Percentiles rank a stretch among this genome's conserved stretches.
Conservation (phyloP, 2,113 vertebrate genomes). For the Crotalus helleri region DNA sequence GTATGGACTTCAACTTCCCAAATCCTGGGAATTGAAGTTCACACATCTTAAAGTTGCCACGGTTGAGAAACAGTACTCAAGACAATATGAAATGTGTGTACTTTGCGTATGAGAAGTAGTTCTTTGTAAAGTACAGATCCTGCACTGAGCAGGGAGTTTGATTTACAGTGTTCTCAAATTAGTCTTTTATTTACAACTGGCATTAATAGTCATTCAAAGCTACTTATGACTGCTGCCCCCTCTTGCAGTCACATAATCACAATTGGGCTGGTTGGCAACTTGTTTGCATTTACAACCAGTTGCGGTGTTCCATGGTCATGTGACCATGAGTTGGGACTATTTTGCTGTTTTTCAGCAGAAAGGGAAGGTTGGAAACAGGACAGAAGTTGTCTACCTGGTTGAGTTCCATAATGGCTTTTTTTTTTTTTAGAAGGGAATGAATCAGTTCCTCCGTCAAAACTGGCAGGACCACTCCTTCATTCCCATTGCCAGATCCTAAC, state of each 20-base stretch:
- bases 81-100: background rate
- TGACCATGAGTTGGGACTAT: background rate
- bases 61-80: background rate
- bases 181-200: background rate
- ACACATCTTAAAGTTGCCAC: background rate
- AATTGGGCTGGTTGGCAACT: background rate
- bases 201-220: background rate
- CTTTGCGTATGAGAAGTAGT: background rate
- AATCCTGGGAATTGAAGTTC: background rate
- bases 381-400: background rate
- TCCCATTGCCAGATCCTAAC: background rate
- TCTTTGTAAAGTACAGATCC: background rate
- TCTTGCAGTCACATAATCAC: background rate
- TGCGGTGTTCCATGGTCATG: background rate
- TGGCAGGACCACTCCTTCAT: background rate
- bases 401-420: background rate
- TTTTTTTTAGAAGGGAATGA: background rate
- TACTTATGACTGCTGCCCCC: background rate
- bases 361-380: background rate
- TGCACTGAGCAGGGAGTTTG: background rate
- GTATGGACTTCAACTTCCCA: background rate
- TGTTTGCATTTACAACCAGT: background rate
- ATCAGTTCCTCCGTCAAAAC: background rate
- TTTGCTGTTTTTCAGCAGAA: background rate
- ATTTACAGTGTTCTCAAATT: background rate